Base-by-base conservation (phyloP, 2,113 vertebrate genomes). In the Machaerirhynchus nigripectus region DNA sequence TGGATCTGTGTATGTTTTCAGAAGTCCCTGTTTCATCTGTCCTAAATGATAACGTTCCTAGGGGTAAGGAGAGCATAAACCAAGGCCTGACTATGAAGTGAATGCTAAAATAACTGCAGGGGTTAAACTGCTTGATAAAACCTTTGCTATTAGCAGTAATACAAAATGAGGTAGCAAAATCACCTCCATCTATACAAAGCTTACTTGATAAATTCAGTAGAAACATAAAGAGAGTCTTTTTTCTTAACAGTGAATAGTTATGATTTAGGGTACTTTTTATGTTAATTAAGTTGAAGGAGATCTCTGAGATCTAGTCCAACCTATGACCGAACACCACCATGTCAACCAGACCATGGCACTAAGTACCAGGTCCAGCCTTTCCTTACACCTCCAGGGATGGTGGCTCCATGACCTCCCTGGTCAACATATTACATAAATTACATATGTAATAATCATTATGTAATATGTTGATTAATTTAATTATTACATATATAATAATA, bases 141-240 rank as follows among this genome's bases (percentile, higher is more conserved):
- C 74, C 71, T 95, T 89, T 92, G 49, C 15, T 82, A 39, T 64
- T 87, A 75, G 59, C 30, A 69, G 42, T 84, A 95, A 93, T 68
- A 56, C 65, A 94, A 89, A 89, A 87, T 74, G 53, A 95, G 86
- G 26, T 94, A 61, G 80, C 95, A 57, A 95, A 73, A 71, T 84
- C 46, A 89, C 76, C 64, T 95, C 67, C 5, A 67, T 71, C 79
- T 96, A 84, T 92, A 80, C 39, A 80, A 94, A 91, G 70, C 92
- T 96, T 53, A 49, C 8, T 96, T 95, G 64, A 40, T 95, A 94
- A 97, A 97, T 97, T 91, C 85, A 75, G 50, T 33, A 44, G 37
- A 88, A 95, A 84, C 9, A 78, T 89, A 95, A 97, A 96, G 39
- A 88, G 28, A 94, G 61, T 60, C 55, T 95, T 64, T 77, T 65